Base-by-base conservation (phyloP, 2,888 invertebrate genomes). In the Parasteatoda lunata region DNA sequence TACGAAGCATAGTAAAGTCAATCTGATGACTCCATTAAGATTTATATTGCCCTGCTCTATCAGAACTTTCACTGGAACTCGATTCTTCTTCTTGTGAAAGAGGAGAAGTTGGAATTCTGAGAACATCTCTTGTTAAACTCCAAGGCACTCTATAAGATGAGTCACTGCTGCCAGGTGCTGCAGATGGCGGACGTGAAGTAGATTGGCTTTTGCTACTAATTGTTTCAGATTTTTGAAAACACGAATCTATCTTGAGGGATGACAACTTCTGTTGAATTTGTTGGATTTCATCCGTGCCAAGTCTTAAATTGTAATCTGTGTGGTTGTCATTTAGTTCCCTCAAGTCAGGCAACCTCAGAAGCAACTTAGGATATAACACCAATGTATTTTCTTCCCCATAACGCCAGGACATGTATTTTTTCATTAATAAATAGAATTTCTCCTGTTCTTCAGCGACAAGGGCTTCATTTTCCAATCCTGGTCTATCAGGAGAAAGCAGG, bases 301-400 rank as follows among this genome's bases (percentile, higher is more conserved):
- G 84, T 11, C 89, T 87, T 4, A 91, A 79, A 70, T 91, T 90
- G 70, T 90, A 90, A 71, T 91, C 91, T 0, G 90, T 91, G 88
- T 91, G 91, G 51, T 90, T 89, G 77, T 91, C 91, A 11, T 91
- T 91, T 0, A 91, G 89, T 78, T 92, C 91, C 11, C 92, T 90
- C 13, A 93, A 91, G 88, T 93, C 92, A 9, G 92, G 90, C 45
- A 93, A 90, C 84, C 92, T 92, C 78, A 92, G 90, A 47, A 93
- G 90, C n/a, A 93, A 90, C 89, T 91, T 91, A 5, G 92, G 92
- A 90, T 91, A 92, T 45, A 92, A 87, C 8, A 88, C 75, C 52
- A 90, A 88, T 0, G 91, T 92, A 76, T 91, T 91, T 6, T 88
- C 89, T 11, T 91, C 89, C 0, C 92, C 91, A 87, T 91, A 91